These are phyloP conservation scores for Tauraco erythrolophus DNA, from an alignment of 2,113 vertebrate genomes.

Conservation along the genomic window DNA sequence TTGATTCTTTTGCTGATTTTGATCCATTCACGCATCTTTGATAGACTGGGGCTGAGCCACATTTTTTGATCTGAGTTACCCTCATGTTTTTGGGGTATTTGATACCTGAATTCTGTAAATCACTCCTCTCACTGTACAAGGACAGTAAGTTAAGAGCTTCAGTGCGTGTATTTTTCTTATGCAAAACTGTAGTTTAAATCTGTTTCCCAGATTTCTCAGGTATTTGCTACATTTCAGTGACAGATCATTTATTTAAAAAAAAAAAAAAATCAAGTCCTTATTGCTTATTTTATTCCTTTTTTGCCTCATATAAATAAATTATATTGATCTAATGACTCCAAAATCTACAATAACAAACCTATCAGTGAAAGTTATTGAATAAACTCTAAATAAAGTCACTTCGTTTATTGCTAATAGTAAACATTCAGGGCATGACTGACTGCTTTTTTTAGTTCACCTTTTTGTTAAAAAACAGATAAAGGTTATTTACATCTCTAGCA, in stretches of 20 bases:
- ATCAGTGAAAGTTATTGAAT: not conserved
- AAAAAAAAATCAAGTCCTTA: not conserved
- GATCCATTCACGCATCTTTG: not conserved
- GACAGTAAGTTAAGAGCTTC: not conserved
- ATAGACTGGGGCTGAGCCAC: not conserved
- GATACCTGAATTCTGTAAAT: not conserved
- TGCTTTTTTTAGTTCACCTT: constrained; percentile 68
- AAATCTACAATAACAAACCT: not conserved
- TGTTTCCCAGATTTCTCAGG: not conserved
- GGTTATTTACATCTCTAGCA: constrained; percentile 74
- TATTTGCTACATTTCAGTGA: not conserved
- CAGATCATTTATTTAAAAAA: not conserved
- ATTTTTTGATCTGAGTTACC: not conserved
- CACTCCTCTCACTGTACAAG: not conserved
- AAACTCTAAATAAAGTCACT: constrained; percentile 26
- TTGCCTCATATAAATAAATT: not conserved
- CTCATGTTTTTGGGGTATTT: not conserved
- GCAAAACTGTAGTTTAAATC: not conserved
- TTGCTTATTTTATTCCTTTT: not conserved
- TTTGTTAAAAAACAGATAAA: constrained; percentile 68
- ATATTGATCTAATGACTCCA: not conserved
- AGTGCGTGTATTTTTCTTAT: not conserved
- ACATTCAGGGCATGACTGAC: constrained; percentile 34
- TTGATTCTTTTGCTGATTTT: not conserved
- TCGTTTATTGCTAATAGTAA: constrained; percentile 41